A percentile compares a stretch with the other conserved stretches of the same genome.
Evolutionary conservation across 2,888 invertebrate genomes (phyloP).

Genomic region (Eupithecia subumbrata): DNA sequence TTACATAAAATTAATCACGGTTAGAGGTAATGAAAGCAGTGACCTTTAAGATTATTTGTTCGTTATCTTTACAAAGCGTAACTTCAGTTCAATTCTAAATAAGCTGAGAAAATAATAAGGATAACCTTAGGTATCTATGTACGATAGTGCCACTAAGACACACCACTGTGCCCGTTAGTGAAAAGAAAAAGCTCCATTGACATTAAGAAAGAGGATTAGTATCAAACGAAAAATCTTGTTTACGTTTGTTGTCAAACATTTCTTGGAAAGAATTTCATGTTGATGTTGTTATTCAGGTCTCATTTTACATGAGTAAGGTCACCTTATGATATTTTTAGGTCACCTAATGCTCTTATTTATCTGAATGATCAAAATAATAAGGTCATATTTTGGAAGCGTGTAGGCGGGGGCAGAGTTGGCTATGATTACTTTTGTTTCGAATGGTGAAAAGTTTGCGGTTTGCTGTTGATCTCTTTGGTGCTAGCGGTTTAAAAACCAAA

Average conservation of each 20-base stretch:
- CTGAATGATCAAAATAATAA: slow-evolving; percentile 19
- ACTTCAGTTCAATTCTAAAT: background rate
- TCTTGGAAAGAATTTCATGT: slow-evolving; percentile 6
- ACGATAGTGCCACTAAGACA: background rate
- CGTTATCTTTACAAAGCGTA: background rate
- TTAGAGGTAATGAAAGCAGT: slow-evolving; percentile 30
- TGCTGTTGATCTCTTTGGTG: background rate
- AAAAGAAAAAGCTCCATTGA: background rate
- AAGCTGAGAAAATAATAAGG: too few species aligned
- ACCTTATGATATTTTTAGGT: slow-evolving; percentile 32
- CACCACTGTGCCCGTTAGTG: background rate
- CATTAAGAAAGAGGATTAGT: background rate
- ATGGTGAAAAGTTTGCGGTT: slow-evolving; percentile 8
- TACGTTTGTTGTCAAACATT: background rate
- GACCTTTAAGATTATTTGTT: slow-evolving; percentile 25
- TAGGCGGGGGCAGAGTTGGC: slow-evolving; percentile 6
- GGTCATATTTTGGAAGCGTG: slow-evolving; percentile 12
- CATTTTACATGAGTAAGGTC: slow-evolving; percentile 32
- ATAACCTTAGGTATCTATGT: background rate
- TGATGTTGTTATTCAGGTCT: slow-evolving; percentile 18
- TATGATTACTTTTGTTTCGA: slow-evolving; percentile 16
- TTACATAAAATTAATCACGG: slow-evolving; percentile 49
- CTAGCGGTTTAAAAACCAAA: background rate
- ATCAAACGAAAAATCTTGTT: background rate
- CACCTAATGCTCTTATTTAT: slow-evolving; percentile 23